phyloP scores from a whole-genome alignment of 2,888 invertebrate species.

The Tolmerus cingulatus region DNA sequence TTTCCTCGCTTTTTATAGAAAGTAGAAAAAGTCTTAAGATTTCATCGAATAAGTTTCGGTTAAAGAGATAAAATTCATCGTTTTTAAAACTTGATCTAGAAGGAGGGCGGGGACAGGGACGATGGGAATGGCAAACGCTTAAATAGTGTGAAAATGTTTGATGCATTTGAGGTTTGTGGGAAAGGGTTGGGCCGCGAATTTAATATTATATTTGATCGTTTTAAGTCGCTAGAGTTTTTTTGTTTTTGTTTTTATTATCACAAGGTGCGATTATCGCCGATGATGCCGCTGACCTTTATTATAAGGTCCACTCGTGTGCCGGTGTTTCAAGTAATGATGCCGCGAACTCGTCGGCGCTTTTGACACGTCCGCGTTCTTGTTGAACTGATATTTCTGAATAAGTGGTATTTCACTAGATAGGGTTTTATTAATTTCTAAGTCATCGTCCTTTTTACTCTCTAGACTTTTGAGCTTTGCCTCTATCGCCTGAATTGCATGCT shows the following conservation, averaged over 20 bases:
- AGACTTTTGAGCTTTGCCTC: constrained; percentile 86
- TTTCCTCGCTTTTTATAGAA: neutral
- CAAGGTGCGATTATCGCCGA: constrained; percentile 2
- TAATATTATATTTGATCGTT: neutral
- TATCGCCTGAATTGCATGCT: constrained; percentile 85
- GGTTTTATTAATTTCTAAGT: constrained; percentile 78
- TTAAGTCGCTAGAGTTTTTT: neutral
- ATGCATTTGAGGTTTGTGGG: neutral
- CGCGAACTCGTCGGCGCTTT: constrained; percentile 50
- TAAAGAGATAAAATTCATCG: constrained; percentile 23
- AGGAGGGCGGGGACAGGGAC: neutral
- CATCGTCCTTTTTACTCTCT: constrained; percentile 68
- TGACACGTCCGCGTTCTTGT: constrained; percentile 54
- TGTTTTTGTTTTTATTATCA: neutral
- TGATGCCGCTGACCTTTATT: constrained; percentile 54
- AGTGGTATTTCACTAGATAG: constrained; percentile 72
- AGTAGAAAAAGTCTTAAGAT: constrained; percentile 34
- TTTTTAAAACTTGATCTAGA: neutral
- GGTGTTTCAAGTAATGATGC: constrained; percentile 53
- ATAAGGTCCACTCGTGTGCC: constrained; percentile 55
- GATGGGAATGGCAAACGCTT: neutral
- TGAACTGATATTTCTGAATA: constrained; percentile 73
- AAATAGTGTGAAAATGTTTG: neutral
- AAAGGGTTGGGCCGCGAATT: neutral
- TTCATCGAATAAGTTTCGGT: neutral